Evolutionary conservation across 2,113 vertebrate genomes (phyloP), one percentile per base, ranked within the genome.

Genomic region (Colistium nudipinnis): DNA sequence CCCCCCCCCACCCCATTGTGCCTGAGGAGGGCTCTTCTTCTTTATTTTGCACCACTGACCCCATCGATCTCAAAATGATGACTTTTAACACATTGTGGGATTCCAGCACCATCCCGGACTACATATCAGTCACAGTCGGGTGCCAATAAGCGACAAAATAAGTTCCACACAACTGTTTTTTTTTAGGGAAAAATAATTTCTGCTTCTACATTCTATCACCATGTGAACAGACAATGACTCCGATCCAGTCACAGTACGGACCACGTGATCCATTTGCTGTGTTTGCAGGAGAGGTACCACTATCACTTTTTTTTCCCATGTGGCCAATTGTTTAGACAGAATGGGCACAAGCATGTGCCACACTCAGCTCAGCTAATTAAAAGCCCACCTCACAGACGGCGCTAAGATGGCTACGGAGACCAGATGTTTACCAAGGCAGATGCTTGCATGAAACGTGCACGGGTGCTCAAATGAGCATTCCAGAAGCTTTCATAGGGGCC

Each of bases 331-430:
- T 31, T 51, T 20, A 30, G 19, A 65, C 43, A 69, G 22, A 68
- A 33, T 64, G 25, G 25, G 38, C 7, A 19, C 5, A 63, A 60
- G 65, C 41, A 11, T 62, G 61, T 57, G 77, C 20, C 59, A 16
- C 11, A 17, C 17, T 74, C 41, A 25, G 39, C n/a, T 74, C 62
- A 71, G 60, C 76, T 67, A 49, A 81, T 83, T 82, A 62, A 81
- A 52, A 80, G 36, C 27, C 38, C 62, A 51, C 49, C 27, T 68
- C 67, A 71, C 83, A 86, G 78, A 87, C 82, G 81, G 81, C 8
- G 13, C 49, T 7, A 7, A 59, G 39, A 62, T 61, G 55, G 61
- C 30, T 74, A 49, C 73, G 49, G 56, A 80, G 53, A 36, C 27
- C 14, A 47, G 48, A 81, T 61, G 67, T 74, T 62, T 43, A 56